These are phyloP conservation scores for Gnatocerus cornutus DNA, from an alignment of 2,888 invertebrate species.

Conservation along the genomic window DNA sequence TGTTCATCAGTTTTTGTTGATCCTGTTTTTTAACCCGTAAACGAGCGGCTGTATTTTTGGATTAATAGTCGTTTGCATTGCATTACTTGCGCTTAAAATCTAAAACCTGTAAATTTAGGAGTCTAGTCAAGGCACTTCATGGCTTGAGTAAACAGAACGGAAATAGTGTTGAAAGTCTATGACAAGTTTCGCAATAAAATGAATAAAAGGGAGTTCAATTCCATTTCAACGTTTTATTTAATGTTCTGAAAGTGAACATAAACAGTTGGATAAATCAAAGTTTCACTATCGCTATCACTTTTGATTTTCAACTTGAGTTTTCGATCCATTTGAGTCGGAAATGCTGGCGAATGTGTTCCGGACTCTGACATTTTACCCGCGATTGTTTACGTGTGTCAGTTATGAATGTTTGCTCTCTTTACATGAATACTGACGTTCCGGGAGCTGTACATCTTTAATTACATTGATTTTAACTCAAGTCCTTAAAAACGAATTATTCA, in stretches of 20 bases:
- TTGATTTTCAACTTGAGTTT: slow-evolving; percentile 60
- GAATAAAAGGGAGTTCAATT: slow-evolving; percentile 45
- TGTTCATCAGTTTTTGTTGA: slow-evolving; percentile 1
- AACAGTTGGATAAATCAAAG: slow-evolving; percentile 62
- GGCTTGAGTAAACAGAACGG: too few relatives aligned
- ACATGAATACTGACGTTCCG: slow-evolving; percentile 22
- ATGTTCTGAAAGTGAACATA: slow-evolving; percentile 58
- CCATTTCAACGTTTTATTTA: slow-evolving; percentile 56
- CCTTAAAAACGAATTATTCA: too few relatives aligned
- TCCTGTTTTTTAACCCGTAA: slow-evolving; percentile 13
- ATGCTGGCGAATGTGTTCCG: slow-evolving; percentile 49
- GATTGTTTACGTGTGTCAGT: slow-evolving; percentile 59
- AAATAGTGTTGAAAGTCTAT: slow-evolving; percentile 17
- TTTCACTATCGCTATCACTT: slow-evolving; percentile 62
- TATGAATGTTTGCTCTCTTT: slow-evolving; percentile 54
- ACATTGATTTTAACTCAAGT: slow-evolving; percentile 36
- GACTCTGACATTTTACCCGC: slow-evolving; percentile 45
- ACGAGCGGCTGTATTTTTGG: slow-evolving; percentile 1
- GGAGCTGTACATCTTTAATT: slow-evolving; percentile 36
- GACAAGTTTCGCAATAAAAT: slow-evolving; percentile 30
- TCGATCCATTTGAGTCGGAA: slow-evolving; percentile 58
- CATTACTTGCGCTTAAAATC: slow-evolving; percentile 6
- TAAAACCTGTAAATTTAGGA: slow-evolving; percentile 13
- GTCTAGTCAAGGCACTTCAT: slow-evolving; percentile 9
- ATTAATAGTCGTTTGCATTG: slow-evolving; percentile 16